Base-by-base conservation (phyloP, 2,797 vertebrate species). In the Eulemur coronatus region DNA sequence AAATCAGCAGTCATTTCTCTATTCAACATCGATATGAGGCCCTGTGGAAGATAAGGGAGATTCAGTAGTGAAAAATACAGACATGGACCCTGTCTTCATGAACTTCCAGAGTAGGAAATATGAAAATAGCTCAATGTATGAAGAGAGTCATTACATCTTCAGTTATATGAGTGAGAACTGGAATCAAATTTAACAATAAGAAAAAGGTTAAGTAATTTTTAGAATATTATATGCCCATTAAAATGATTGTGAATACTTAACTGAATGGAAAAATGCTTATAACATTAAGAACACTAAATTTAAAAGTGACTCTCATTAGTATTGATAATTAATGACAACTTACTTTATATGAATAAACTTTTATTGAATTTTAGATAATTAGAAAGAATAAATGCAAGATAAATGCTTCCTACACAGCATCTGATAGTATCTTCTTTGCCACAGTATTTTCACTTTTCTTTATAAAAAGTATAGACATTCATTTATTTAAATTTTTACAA, bases 331-430 rank as follows among this genome's bases (percentile, higher is more conserved):
- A 90, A 98, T 82, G 91, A 98, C 89, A 96, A 97, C 97, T 97
- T 90, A 41, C 86, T 98, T 97, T 99, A 98, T 98, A 99, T 97
- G 98, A 99, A 99, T 98, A 99, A 98, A 98, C 41, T 98, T 99
- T 99, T 99, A 99, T 99, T 99, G 97, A 98, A 97, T 98, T 98
- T 98, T 98, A 98, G 97, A 98, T 98, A 97, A 98, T 98, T 99
- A 98, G 98, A 99, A 99, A 99, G 98, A 98, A 98, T 98, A 98
- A 98, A 98, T 98, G 97, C 96, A 98, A 98, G 98, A 98, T 95
- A 98, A 99, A 98, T 92, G 94, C 81, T 95, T 95, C 93, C 97
- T 96, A 89, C 96, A 97, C 79, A 96, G 93, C 85, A 97, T 96
- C 57, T 92, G 94, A 97, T 75, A 97, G 87, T 76, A 85, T 73